phyloP scores from a whole-genome alignment of 2,888 invertebrate genomes.

The Merodon equestris region DNA sequence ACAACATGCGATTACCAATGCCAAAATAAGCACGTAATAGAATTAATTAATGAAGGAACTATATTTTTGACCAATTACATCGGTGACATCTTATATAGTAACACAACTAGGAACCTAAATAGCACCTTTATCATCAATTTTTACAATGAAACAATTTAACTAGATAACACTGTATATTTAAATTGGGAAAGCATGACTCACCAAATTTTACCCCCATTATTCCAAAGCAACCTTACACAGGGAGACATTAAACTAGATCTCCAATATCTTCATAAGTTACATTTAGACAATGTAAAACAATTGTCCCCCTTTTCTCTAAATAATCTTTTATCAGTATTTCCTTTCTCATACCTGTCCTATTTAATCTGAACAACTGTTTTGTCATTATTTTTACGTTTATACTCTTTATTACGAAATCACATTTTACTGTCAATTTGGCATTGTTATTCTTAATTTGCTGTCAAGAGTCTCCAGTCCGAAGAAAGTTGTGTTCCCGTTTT shows the following conservation, averaged over 20 bases:
- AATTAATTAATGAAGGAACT: conserved; percentile 49
- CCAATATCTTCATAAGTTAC: conserved; percentile 16
- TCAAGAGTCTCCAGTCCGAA: too few species aligned
- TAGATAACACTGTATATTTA: conserved; percentile 29
- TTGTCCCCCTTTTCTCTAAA: conserved; percentile 6
- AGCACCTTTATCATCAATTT: conserved; percentile 40
- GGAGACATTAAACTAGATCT: conserved; percentile 13
- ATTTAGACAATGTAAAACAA: conserved; percentile 18
- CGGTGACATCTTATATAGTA: conserved; percentile 33
- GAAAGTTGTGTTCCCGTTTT: too few species aligned
- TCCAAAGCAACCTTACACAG: conserved; percentile 12
- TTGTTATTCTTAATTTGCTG: too few species aligned
- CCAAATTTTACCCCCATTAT: conserved; percentile 16
- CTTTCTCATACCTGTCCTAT: too few species aligned
- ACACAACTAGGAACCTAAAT: conserved; percentile 24
- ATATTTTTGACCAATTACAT: conserved; percentile 45
- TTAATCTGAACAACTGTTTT: too few species aligned
- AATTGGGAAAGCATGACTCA: conserved; percentile 50
- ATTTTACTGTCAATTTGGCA: too few species aligned
- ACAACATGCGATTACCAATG: conserved; percentile 43
- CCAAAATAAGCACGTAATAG: conserved; percentile 40
- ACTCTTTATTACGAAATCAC: too few species aligned
- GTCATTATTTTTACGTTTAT: too few species aligned
- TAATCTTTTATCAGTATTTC: conserved; percentile 10
- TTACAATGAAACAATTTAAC: conserved; percentile 5